Conservation (phyloP, 2,888 invertebrate species). For the Holacanthella duospinosa region DNA sequence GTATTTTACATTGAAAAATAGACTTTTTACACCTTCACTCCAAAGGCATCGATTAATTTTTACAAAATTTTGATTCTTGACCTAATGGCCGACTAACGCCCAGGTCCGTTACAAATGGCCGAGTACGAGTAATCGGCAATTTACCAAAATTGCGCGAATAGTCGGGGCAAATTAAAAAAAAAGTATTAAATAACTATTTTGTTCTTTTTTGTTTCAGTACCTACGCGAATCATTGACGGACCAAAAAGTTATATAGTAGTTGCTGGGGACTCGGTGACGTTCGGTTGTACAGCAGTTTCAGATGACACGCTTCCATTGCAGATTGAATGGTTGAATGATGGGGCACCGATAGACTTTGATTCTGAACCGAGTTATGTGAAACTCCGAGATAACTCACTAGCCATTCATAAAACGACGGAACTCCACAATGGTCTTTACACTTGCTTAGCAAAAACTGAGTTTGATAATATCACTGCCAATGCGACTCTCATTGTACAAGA, state of each 20-base stretch:
- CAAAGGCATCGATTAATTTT: too few species aligned
- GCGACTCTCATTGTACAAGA: slow-evolving; percentile 91
- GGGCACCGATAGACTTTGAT: slow-evolving; percentile 75
- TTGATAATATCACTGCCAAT: slow-evolving; percentile 73
- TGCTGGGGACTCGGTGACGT: slow-evolving; percentile 77
- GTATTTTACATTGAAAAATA: too few species aligned
- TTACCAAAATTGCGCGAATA: too few species aligned
- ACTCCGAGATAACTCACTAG: slow-evolving; percentile 81
- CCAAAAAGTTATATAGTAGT: slow-evolving; percentile 88
- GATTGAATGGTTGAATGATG: slow-evolving; percentile 80
- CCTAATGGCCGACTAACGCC: too few species aligned
- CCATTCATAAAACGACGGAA: slow-evolving; percentile 86
- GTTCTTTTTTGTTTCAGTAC: too few species aligned
- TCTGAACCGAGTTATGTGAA: slow-evolving; percentile 69
- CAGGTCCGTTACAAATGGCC: too few species aligned
- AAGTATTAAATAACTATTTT: too few species aligned
- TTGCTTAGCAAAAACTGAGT: slow-evolving; percentile 52
- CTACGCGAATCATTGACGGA: slow-evolving; percentile 46
- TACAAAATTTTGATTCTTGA: too few species aligned
- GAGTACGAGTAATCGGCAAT: too few species aligned
- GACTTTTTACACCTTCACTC: too few species aligned
- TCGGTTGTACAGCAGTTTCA: slow-evolving; percentile 80
- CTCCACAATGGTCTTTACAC: slow-evolving; percentile 84
- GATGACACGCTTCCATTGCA: slow-evolving; percentile 68
- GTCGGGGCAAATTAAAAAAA: too few species aligned